Conservation (phyloP, 2,797 vertebrate genomes). For the Paratrypauchen microcephalus region DNA sequence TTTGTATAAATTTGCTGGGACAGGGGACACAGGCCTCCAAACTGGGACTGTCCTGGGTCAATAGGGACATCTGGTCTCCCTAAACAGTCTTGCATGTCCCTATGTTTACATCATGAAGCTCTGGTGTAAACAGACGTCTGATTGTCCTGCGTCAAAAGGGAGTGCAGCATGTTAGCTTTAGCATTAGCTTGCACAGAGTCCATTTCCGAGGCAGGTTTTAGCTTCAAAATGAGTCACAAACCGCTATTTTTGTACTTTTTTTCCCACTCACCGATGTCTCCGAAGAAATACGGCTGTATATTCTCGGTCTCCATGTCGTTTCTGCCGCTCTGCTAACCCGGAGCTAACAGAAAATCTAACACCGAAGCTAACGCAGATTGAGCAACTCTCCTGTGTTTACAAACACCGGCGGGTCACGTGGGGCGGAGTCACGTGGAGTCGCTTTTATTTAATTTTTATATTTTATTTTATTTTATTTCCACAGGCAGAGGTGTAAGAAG, state of each 20-base stretch:
- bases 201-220: background rate
- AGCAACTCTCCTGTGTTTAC: slow-evolving; percentile 23
- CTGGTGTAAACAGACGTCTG: background rate
- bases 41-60: too few relatives aligned
- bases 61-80: too few relatives aligned
- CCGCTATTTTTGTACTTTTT: background rate
- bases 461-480: too few relatives aligned
- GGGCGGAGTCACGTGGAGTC: slow-evolving; percentile 2
- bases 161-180: background rate
- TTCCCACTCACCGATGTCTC: slow-evolving; percentile 73
- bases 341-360: background rate
- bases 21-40: too few relatives aligned
- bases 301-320: slow-evolving; percentile 60
- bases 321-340: background rate
- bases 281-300: slow-evolving; percentile 67
- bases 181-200: background rate
- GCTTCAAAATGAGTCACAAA: slow-evolving; percentile 14
- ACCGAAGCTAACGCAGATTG: background rate
- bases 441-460: background rate
- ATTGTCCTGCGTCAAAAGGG: background rate
- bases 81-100: background rate
- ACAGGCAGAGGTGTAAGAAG: too few relatives aligned
- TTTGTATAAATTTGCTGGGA: too few relatives aligned
- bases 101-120: background rate
- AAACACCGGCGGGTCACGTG: slow-evolving; percentile 58